A percentile compares a stretch with the other conserved stretches of the same genome.
Evolutionary conservation across 1,140 invertebrate genomes (phyloP).

Genomic region (Euglossa dilemma): DNA sequence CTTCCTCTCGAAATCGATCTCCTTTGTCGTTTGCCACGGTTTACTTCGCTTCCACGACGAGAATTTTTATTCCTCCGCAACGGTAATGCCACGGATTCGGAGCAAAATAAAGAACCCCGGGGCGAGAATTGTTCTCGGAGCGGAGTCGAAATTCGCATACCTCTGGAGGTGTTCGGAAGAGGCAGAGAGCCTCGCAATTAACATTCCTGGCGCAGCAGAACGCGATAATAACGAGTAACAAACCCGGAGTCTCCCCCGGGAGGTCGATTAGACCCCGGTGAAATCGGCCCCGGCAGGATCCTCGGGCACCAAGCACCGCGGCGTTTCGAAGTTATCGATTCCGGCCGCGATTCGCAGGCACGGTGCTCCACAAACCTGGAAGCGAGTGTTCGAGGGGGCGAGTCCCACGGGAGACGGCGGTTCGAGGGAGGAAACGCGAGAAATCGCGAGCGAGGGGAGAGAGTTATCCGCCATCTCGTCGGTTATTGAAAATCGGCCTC

Average conservation of each 20-base stretch:
- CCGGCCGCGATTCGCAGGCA: slow-evolving; percentile 52
- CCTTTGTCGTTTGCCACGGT: no score
- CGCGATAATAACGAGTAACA: not conserved
- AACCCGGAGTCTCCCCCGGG: not conserved
- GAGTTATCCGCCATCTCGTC: slow-evolving; percentile 61
- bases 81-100: no score
- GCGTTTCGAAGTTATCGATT: slow-evolving; percentile 63
- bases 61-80: no score
- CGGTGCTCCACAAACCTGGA: slow-evolving; percentile 36
- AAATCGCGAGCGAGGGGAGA: slow-evolving; percentile 54
- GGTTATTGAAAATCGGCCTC: slow-evolving; percentile 63
- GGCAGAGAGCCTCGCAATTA: not conserved
- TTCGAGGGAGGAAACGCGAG: slow-evolving; percentile 51
- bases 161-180: not conserved
- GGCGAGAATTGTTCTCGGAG: no score
- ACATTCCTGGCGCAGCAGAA: not conserved
- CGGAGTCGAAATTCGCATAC: no score
- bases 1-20: no score
- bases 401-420: slow-evolving; percentile 28
- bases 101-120: no score
- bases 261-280: slow-evolving; percentile 34
- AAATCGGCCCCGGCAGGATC: slow-evolving; percentile 56
- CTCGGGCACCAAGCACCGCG: slow-evolving; percentile 19
- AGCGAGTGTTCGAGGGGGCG: slow-evolving; percentile 35
- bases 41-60: no score